Conservation (phyloP, 2,888 invertebrate species). For the Lagria hirta region DNA sequence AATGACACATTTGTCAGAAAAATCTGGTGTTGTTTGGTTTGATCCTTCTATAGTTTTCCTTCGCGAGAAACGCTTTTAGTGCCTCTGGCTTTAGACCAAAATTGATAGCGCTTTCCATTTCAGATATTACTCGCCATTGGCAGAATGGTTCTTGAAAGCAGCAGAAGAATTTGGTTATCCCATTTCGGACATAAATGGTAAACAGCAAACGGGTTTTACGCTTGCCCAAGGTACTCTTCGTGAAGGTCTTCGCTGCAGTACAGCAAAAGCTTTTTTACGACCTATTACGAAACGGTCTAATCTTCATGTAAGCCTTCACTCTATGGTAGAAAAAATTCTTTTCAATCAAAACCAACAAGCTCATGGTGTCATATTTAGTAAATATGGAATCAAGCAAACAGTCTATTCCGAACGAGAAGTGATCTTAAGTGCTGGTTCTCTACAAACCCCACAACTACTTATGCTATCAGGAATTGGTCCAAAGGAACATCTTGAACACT, state of each 20-base stretch:
- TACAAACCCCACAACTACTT: constrained; percentile 82
- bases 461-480: constrained; percentile 86
- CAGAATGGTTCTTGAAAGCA: constrained; percentile 68
- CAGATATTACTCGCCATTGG: constrained; percentile 68
- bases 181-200: constrained; percentile 74
- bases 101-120: constrained; percentile 4
- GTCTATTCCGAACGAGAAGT: constrained; percentile 73
- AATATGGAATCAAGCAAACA: constrained; percentile 55
- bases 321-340: constrained; percentile 66
- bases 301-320: constrained; percentile 61
- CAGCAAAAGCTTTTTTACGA: constrained; percentile 79
- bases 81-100: neutral
- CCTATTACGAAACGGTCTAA: constrained; percentile 68
- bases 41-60: too few species aligned
- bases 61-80: too few species aligned
- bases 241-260: constrained; percentile 79
- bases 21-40: too few species aligned
- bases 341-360: constrained; percentile 65
- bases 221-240: constrained; percentile 75
- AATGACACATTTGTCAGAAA: too few species aligned
- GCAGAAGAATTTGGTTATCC: constrained; percentile 70
- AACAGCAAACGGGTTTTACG: constrained; percentile 76
- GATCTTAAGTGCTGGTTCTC: constrained; percentile 80
- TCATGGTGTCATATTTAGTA: constrained; percentile 65
- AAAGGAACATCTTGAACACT: constrained; percentile 60